Percentiles rank a stretch among this genome's conserved stretches.
phyloP scores from a whole-genome alignment of 2,888 invertebrate species.

The Petrophora chlorosata region DNA sequence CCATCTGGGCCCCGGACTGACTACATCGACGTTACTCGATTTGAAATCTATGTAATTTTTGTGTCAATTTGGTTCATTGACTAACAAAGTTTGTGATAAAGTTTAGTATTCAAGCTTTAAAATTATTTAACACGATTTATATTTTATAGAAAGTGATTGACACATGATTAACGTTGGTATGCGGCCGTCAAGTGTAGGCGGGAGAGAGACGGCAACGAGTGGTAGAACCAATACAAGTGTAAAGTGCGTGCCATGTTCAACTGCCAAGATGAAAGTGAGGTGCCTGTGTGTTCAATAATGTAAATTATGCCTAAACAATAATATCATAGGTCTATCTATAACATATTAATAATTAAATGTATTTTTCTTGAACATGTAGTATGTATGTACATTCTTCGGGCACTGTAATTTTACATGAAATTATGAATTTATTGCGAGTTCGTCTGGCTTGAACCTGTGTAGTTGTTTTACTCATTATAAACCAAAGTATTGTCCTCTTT shows the following conservation, averaged over 20 bases:
- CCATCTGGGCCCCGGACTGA: conserved; percentile 23
- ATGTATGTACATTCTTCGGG: conserved; percentile 19
- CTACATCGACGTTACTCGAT: conserved; percentile 18
- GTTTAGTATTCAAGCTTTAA: conserved; percentile 40
- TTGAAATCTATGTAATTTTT: conserved; percentile 26
- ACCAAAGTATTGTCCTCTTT: conserved; percentile 75
- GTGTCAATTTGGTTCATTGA: conserved; percentile 47
- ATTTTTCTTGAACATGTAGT: conserved; percentile 24
- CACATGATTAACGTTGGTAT: conserved; percentile 25
- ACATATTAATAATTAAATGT: conserved; percentile 22
- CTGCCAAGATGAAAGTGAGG: conserved; percentile 74
- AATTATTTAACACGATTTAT: conserved; percentile 35
- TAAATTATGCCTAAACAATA: conserved; percentile 54
- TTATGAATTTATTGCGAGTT: conserved; percentile 22
- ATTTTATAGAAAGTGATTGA: conserved; percentile 34
- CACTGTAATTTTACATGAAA: conserved; percentile 26
- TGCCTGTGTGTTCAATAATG: conserved; percentile 78
- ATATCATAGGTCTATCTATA: conserved; percentile 40
- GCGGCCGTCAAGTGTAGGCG: conserved; percentile 17
- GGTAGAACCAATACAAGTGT: conserved; percentile 45
- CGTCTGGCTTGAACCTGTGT: conserved; percentile 21
- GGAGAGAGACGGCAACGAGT: conserved; percentile 43
- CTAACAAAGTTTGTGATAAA: conserved; percentile 66
- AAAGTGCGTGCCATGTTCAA: conserved; percentile 70
- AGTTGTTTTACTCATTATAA: conserved; percentile 57